Evolutionary conservation across 2,888 invertebrate genomes (phyloP).

Genomic region (Drosophila kambysellisi): DNA sequence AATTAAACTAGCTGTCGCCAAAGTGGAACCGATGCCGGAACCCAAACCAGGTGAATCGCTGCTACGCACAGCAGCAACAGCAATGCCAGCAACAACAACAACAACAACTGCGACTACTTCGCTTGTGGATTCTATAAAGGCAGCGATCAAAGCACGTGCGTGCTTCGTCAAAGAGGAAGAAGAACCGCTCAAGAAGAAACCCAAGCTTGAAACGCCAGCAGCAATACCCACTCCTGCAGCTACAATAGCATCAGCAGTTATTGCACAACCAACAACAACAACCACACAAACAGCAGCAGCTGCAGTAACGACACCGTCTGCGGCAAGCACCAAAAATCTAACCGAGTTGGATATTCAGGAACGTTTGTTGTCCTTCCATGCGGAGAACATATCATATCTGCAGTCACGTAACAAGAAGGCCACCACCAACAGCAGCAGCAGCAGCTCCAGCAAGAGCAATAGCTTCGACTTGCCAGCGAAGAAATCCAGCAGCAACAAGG

Average conservation of each 20-base stretch:
- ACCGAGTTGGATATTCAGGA: slow-evolving; percentile 88
- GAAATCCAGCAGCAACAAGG: slow-evolving; percentile 55
- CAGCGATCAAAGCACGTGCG: slow-evolving; percentile 38
- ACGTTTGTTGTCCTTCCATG: slow-evolving; percentile 88
- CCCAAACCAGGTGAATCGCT: slow-evolving; percentile 67
- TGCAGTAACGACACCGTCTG: slow-evolving; percentile 3
- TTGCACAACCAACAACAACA: slow-evolving; percentile 6
- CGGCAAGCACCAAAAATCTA: slow-evolving; percentile 67
- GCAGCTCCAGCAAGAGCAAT: slow-evolving; percentile 40
- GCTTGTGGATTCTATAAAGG: slow-evolving; percentile 42
- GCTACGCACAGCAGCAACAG: slow-evolving; percentile 44
- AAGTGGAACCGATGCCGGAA: slow-evolving; percentile 48
- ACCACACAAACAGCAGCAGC: slow-evolving; percentile 4
- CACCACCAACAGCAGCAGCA: slow-evolving; percentile 39
- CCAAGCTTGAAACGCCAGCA: slow-evolving; percentile 55
- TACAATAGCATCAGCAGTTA: slow-evolving; percentile 1
- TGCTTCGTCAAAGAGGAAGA: slow-evolving; percentile 56
- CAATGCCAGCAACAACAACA: slow-evolving; percentile 13
- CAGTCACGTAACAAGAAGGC: slow-evolving; percentile 87
- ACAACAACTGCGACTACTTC: not conserved
- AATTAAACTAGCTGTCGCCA: slow-evolving; percentile 12
- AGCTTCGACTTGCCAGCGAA: slow-evolving; percentile 34
- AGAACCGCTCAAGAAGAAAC: slow-evolving; percentile 72
- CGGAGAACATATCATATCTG: slow-evolving; percentile 87
- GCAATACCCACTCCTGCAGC: not conserved